Evolutionary conservation across 2,797 vertebrate species (phyloP).

Genomic region (Megalops cyprinoides): DNA sequence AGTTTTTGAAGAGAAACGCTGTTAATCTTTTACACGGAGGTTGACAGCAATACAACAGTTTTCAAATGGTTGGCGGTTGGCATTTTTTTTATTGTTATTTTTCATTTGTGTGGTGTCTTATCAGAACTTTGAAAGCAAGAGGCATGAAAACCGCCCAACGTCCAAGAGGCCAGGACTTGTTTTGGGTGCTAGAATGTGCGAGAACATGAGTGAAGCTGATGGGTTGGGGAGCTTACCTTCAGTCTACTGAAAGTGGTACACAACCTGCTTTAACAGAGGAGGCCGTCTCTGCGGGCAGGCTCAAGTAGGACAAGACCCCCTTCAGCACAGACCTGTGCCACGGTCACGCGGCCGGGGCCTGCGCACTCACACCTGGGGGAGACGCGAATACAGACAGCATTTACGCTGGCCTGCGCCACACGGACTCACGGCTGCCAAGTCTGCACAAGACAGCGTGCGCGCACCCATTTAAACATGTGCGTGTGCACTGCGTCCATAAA

Average conservation of each 20-base stretch:
- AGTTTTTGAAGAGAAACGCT: neutral
- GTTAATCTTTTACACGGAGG: neutral
- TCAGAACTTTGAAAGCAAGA: constrained; percentile 65
- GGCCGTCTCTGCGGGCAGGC: constrained; percentile 87
- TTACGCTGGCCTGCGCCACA: constrained; percentile 84
- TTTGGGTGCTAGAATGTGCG: constrained; percentile 61
- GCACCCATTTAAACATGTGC: constrained; percentile 60
- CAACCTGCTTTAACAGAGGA: constrained; percentile 92
- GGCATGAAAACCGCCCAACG: constrained; percentile 64
- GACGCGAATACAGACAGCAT: constrained; percentile 90
- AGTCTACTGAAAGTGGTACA: constrained; percentile 90
- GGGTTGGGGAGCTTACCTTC: constrained; percentile 86
- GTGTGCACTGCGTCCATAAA: constrained; percentile 3
- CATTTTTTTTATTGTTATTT: neutral
- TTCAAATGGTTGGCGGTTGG: neutral
- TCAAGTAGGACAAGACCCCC: constrained; percentile 86
- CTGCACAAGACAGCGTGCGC: constrained; percentile 57
- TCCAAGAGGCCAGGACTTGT: constrained; percentile 72
- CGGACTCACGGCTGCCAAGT: constrained; percentile 79
- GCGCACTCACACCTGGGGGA: constrained; percentile 85
- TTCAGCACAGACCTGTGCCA: constrained; percentile 88
- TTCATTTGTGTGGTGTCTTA: too few species aligned
- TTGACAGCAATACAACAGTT: neutral
- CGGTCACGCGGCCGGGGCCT: constrained; percentile 88
- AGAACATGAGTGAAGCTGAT: constrained; percentile 80